Evolutionary conservation across 2,888 invertebrate genomes (phyloP).

Genomic region (Drosophila nigricruria): DNA sequence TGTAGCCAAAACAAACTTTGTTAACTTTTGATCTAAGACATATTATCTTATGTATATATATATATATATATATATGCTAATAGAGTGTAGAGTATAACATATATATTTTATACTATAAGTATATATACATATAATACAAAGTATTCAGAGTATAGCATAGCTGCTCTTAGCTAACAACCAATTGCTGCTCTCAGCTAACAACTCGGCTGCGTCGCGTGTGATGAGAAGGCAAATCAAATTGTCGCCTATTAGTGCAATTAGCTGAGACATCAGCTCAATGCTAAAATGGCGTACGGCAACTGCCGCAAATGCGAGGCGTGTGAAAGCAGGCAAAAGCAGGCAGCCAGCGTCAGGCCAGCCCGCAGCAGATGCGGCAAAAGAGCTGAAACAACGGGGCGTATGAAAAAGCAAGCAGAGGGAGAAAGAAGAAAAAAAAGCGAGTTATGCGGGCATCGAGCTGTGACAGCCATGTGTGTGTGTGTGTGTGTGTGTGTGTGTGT

Average conservation of each 20-base stretch:
- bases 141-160: no score
- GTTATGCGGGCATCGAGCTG: not conserved
- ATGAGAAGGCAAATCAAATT: slow-evolving; percentile 55
- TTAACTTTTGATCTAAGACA: not conserved
- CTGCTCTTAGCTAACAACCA: no score
- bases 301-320: slow-evolving; percentile 7
- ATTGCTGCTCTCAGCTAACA: not conserved
- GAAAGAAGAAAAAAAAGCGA: slow-evolving; percentile 8
- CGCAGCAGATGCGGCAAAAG: not conserved
- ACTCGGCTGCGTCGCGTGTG: not conserved
- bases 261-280: slow-evolving; percentile 41
- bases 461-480: not conserved
- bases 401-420: slow-evolving; percentile 16
- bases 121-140: no score
- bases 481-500: not conserved
- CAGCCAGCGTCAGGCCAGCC: not conserved
- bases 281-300: not conserved
- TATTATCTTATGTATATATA: no score
- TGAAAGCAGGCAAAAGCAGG: not conserved
- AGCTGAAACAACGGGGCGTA: slow-evolving; percentile 36
- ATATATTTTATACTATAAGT: no score
- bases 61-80: no score
- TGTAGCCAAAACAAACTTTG: no score
- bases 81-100: no score
- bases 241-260: slow-evolving; percentile 74